Conservation (phyloP, 2,113 vertebrate species). For the Euleptes europaea region DNA sequence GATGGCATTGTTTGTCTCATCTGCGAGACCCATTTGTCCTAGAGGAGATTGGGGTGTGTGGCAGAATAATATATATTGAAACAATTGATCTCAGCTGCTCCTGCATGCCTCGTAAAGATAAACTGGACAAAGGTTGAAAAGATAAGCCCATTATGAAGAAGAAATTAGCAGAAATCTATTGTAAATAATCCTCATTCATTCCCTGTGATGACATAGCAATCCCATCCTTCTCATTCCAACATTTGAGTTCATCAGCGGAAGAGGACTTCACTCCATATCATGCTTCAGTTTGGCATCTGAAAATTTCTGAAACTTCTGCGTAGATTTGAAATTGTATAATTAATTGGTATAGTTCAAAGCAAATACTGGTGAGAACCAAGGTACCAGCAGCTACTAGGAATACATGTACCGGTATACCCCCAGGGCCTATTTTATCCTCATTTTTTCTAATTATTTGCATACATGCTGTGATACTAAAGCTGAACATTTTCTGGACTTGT, state of each 20-base stretch:
- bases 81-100: neutral
- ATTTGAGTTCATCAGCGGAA: neutral
- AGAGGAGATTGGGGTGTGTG: neutral
- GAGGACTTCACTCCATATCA: neutral
- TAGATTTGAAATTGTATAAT: too few relatives aligned
- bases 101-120: neutral
- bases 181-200: neutral
- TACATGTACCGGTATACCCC: too few relatives aligned
- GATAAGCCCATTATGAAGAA: neutral
- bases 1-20: neutral
- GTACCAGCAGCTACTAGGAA: too few relatives aligned
- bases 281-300: neutral
- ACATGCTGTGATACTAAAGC: too few relatives aligned
- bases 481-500: too few relatives aligned
- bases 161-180: neutral
- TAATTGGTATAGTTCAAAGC: too few relatives aligned
- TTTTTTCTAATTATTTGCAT: too few relatives aligned
- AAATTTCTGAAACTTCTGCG: neutral
- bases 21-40: neutral
- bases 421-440: too few relatives aligned
- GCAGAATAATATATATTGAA: neutral
- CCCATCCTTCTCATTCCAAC: too few relatives aligned
- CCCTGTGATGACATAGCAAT: neutral
- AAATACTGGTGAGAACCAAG: too few relatives aligned
- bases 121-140: neutral